Conservation (phyloP, 2,113 vertebrate genomes). For the Anarrhichthys ocellatus region DNA sequence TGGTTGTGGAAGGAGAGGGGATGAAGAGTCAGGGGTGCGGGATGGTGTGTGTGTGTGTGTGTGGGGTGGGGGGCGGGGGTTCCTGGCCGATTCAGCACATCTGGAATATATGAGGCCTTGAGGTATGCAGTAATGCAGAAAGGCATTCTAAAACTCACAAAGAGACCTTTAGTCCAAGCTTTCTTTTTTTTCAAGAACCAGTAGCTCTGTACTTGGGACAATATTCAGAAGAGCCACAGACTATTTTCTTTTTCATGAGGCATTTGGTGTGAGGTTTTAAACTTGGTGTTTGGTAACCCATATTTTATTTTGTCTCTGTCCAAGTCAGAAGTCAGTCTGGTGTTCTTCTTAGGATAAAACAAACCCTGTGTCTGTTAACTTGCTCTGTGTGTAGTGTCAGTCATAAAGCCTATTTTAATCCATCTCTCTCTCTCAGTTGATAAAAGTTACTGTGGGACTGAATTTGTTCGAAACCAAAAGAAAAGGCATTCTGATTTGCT, state of each 20-base stretch:
- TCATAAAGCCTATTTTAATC: not conserved
- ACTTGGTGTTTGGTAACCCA: slow-evolving; percentile 26
- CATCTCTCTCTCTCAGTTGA: not conserved
- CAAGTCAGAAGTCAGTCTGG: slow-evolving; percentile 4
- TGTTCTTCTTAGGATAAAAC: slow-evolving; percentile 4
- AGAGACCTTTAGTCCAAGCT: slow-evolving; percentile 80
- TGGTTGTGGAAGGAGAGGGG: slow-evolving; percentile 48
- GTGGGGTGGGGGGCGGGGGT: slow-evolving; percentile 12
- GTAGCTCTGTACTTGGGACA: slow-evolving; percentile 77
- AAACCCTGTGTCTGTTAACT: slow-evolving; percentile 12
- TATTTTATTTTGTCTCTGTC: slow-evolving; percentile 28
- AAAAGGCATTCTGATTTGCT: not conserved
- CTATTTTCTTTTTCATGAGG: slow-evolving; percentile 74
- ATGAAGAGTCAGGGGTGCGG: slow-evolving; percentile 44
- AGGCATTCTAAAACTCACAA: slow-evolving; percentile 83
- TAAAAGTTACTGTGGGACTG: not conserved
- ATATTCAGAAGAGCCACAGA: slow-evolving; percentile 71
- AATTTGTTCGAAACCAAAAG: slow-evolving; percentile 11
- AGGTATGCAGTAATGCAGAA: slow-evolving; percentile 86
- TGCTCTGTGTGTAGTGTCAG: slow-evolving; percentile 1
- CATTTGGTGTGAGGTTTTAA: slow-evolving; percentile 65
- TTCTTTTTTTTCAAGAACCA: slow-evolving; percentile 68
- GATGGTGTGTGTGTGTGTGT: not conserved
- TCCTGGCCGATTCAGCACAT: slow-evolving; percentile 84
- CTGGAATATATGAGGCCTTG: slow-evolving; percentile 87